A percentile compares a stretch with the other conserved stretches of the same genome.
Conservation (phyloP, 2,888 invertebrate species). For the Seira ritae region DNA sequence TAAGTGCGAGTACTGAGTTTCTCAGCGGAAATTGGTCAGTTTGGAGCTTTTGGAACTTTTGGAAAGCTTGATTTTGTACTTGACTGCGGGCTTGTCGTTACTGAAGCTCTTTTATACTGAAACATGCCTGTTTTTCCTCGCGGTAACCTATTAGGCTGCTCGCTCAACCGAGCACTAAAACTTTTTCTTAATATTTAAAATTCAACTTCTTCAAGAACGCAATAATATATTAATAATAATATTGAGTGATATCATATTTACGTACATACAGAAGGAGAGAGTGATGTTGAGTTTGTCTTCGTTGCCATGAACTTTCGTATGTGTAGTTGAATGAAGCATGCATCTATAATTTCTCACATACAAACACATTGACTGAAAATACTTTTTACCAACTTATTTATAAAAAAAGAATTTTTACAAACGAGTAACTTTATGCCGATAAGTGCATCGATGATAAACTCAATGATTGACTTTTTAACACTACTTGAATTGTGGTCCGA, state of each 20-base stretch:
- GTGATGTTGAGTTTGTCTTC: no score
- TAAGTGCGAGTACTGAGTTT: no score
- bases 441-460: no score
- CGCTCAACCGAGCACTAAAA: not conserved
- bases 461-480: not conserved
- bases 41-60: no score
- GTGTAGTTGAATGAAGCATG: constrained; percentile 1
- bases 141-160: not conserved
- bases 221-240: not conserved
- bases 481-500: not conserved
- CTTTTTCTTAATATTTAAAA: not conserved
- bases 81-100: no score
- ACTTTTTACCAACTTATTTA: constrained; percentile 47
- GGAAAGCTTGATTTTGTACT: no score
- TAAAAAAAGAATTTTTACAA: not conserved
- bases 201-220: not conserved
- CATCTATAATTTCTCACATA: constrained; percentile 36
- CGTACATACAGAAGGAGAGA: not conserved
- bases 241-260: constrained; percentile 45
- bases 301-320: no score
- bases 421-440: not conserved
- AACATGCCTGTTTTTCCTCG: no score
- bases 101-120: no score
- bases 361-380: constrained; percentile 49
- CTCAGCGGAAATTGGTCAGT: no score